Evolutionary conservation across 2,888 invertebrate species (phyloP), one percentile per base, ranked within the genome.

Genomic region (Eudasyphora cyanicolor): DNA sequence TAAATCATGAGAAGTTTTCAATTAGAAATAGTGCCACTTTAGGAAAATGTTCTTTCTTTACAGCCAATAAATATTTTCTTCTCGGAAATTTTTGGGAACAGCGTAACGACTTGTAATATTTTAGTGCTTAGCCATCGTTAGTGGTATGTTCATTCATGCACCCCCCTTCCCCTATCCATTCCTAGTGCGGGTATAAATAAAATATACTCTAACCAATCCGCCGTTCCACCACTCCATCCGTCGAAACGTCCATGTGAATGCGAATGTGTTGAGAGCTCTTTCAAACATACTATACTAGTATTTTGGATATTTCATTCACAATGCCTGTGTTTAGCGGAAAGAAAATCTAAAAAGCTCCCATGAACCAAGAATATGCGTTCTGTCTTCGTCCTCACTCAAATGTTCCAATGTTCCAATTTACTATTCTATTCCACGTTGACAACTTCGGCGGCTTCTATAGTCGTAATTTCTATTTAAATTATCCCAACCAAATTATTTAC

Each of bases 231-330:
- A n/a, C n/a, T n/a, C n/a, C n/a, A n/a, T 45, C 45, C 45, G n/a
- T 45, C n/a, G n/a, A 45, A 45, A 45, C n/a, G 8, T 32, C 5
- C 8, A 32, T 32, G 32, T 32, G 5, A 6, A 32, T 32, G 8
- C 32, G 4, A 32, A 32, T 32, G 32, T 32, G 8, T n/a, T 8
- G 32, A 32, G 32, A 6, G 14, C n/a, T 5, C 45, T n/a, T n/a
- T n/a, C 45, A n/a, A 2, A n/a, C 45, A 38, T 14, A 10, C 38
- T 10, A n/a, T 1, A n/a, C n/a, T 45, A 14, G 6, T n/a, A 45
- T 45, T n/a, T n/a, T n/a, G n/a, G 45, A n/a, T n/a, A 45, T 45
- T 45, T 45, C 45, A n/a, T 45, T 45, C 45, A 45, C 45, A 45
- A 14, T 45, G 45, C 45, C 14, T 45, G 14, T 45, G 14, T 45